Base-by-base conservation (phyloP, 1,140 invertebrate genomes). In the Paramacrobiotus metropolitanus region DNA sequence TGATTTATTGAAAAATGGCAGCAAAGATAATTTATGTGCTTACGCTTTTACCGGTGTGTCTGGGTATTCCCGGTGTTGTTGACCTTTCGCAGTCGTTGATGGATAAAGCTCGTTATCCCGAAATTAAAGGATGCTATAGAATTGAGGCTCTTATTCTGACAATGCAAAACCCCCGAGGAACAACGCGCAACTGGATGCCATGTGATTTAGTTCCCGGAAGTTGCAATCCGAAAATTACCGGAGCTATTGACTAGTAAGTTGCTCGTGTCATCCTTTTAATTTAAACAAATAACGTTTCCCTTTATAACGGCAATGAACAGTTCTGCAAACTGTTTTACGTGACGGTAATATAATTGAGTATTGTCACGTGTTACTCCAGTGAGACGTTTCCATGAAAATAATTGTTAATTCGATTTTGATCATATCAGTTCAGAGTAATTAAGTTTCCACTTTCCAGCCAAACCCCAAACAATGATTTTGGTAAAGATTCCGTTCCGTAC, bases 221-320 rank as follows among this genome's bases (percentile, higher is more conserved):
- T 20, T 55, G 48, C 24, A 24, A 55, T 24, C 48, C 48, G 15
- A 55, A 55, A 24, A 55, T 55, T 24, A 55, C 48, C 15, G 48
- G 15, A 20, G 48, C 48, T 20, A 55, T 55, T 55, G 48, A 55
- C 24, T 55, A 55, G 48, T 55, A 55, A 55, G 48, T 55, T 15
- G n/a, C n/a, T 40, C 34, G n/a, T n/a, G n/a, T n/a, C n/a, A n/a
- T n/a, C n/a, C n/a, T n/a, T n/a, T n/a, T n/a, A n/a, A n/a, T n/a
- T n/a, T n/a, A n/a, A n/a, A n/a, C n/a, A n/a, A n/a, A n/a, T n/a
- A n/a, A n/a, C n/a, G n/a, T n/a, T n/a, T n/a, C n/a, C n/a, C n/a
- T n/a, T n/a, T n/a, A n/a, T n/a, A n/a, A n/a, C n/a, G n/a, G n/a
- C n/a, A n/a, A n/a, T n/a, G n/a, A n/a, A n/a, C n/a, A n/a, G n/a